A percentile compares a stretch with the other conserved stretches of the same genome.
These are phyloP conservation scores for Mactromeris polynyma DNA, from an alignment of 2,888 invertebrate species.

Conservation along the genomic window DNA sequence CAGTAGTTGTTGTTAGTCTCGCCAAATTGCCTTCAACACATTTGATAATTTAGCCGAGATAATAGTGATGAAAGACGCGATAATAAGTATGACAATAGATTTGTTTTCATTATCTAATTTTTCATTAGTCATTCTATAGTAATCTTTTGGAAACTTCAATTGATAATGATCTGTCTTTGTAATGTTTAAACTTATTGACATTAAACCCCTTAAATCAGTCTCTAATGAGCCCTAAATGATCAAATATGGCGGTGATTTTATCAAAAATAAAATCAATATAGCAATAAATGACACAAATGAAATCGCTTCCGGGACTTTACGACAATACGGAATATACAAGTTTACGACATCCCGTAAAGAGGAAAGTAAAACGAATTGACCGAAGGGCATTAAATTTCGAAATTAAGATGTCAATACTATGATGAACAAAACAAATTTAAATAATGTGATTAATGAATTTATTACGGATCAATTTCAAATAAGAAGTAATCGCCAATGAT, in stretches of 20 bases:
- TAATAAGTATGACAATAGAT: constrained; percentile 46
- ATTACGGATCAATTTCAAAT: constrained; percentile 30
- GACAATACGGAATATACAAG: constrained; percentile 55
- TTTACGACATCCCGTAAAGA: constrained; percentile 48
- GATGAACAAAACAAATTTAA: constrained; percentile 51
- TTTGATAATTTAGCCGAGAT: constrained; percentile 34
- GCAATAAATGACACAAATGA: constrained; percentile 59
- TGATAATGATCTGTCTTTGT: constrained; percentile 51
- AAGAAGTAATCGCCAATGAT: constrained; percentile 23
- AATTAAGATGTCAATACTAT: constrained; percentile 64
- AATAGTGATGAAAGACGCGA: constrained; percentile 27
- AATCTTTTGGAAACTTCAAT: constrained; percentile 38
- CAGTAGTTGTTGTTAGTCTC: constrained; percentile 32
- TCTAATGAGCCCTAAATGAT: constrained; percentile 69
- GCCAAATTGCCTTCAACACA: constrained; percentile 50
- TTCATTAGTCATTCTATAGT: constrained; percentile 66
- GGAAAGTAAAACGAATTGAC: constrained; percentile 9
- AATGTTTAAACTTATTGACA: constrained; percentile 56
- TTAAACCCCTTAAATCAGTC: constrained; percentile 63
- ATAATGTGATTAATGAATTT: constrained; percentile 64
- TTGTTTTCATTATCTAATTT: constrained; percentile 70
- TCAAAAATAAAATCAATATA: constrained; percentile 56
- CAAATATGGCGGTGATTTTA: constrained; percentile 65
- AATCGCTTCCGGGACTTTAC: constrained; percentile 49
- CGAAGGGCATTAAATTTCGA: constrained; percentile 27